Base-by-base conservation (phyloP, 53 echinoderm and acorn worm species). In the Echinometra lucunter region DNA sequence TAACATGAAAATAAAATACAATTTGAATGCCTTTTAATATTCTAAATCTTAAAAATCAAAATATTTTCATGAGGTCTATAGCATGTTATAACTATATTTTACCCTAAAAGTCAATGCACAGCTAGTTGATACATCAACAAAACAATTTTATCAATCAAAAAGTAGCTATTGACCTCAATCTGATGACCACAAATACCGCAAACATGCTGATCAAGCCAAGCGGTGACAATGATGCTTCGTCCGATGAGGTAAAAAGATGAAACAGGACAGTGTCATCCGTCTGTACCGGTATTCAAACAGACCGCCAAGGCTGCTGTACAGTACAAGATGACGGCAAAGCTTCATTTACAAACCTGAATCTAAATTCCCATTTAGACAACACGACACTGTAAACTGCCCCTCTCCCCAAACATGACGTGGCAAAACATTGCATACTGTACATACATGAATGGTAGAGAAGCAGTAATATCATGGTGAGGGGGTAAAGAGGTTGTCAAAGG, bases 121-220 rank as follows among this genome's bases (percentile, higher is more conserved):
- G 4, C 49, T 49, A 9, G 9, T 49, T 4, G 4, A 49, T 49
- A 49, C 9, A 49, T 49, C 4, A 49, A 9, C 49, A 37, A 32
- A 40, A 38, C 13, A 19, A 38, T 75, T 75, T 75, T 27, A 75
- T 18, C 0, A 75, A 75, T 75, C 23, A 19, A 38, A 78, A 12
- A 1, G 6, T 37, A 0, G 38, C 42, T 78, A 78, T 78, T 78
- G 78, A 78, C 78, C 78, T 78, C 38, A 23, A 78, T 78, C 15
- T 42, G 19, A 40, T 78, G 42, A 78, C 78, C 78, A 78, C 78
- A 78, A 40, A 40, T 78, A 78, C 78, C 78, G 8, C 78, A 78
- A 42, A 19, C 42, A 78, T 21, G 42, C 72, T 78, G 4, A 78
- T 78, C 42, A 78, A 78, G 69, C 34, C 69, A 69, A 69, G 78